Percentiles rank a stretch among this genome's conserved stretches.
phyloP scores from a whole-genome alignment of 2,888 invertebrate species.

The Trypoxylon attenuatum region DNA sequence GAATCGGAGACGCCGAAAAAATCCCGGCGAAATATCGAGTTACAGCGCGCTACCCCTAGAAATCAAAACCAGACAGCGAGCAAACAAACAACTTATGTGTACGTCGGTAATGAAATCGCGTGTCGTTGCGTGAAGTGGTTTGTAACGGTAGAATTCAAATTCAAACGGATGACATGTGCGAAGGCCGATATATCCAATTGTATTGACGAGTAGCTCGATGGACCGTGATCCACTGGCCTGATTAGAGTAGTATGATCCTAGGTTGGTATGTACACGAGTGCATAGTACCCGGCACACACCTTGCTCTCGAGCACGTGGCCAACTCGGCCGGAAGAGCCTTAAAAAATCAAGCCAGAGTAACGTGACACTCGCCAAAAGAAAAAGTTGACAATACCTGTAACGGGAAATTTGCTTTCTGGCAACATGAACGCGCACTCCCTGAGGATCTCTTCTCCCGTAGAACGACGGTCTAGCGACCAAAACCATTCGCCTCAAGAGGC shows the following conservation, averaged over 20 bases:
- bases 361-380: neutral
- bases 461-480: constrained; percentile 5
- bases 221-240: constrained; percentile 46
- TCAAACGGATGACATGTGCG: neutral
- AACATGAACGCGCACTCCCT: constrained; percentile 65
- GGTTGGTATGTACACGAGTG: neutral
- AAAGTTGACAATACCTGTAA: constrained; percentile 67
- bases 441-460: constrained; percentile 7
- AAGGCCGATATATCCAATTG: constrained; percentile 6
- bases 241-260: constrained; percentile 12
- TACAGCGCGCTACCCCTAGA: too few relatives aligned
- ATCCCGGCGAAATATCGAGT: too few relatives aligned
- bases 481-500: constrained; percentile 2
- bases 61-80: too few relatives aligned
- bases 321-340: too few relatives aligned
- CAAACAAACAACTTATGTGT: too few relatives aligned
- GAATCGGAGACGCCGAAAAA: too few relatives aligned
- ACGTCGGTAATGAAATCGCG: too few relatives aligned
- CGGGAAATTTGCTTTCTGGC: constrained; percentile 74
- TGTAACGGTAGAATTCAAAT: neutral
- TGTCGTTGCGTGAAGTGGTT: neutral
- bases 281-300: too few relatives aligned
- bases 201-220: constrained; percentile 1
- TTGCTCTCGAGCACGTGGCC: too few relatives aligned
- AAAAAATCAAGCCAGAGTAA: neutral